These are phyloP conservation scores for Eleutherodactylus coqui DNA, from an alignment of 2,797 vertebrate genomes.

Conservation along the genomic window DNA sequence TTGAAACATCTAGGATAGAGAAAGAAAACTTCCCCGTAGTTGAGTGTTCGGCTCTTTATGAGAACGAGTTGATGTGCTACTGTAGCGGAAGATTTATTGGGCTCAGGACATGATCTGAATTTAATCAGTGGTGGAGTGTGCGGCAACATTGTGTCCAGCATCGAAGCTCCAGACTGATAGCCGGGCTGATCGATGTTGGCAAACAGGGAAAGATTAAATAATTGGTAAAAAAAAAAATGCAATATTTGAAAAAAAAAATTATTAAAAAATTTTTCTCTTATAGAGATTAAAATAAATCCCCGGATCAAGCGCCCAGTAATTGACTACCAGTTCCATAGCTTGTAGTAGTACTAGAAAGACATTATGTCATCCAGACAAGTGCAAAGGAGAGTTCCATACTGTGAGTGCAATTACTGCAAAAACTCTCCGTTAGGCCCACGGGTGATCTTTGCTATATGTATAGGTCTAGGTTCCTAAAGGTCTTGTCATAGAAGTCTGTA, in stretches of 20 bases:
- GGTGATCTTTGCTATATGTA: no score
- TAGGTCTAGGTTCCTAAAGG: no score
- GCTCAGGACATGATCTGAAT: conserved; percentile 24
- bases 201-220: not conserved
- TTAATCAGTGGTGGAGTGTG: not conserved
- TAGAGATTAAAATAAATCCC: not conserved
- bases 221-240: not conserved
- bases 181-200: not conserved
- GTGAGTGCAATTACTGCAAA: not conserved
- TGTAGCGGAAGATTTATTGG: conserved; percentile 41
- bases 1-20: conserved; percentile 24
- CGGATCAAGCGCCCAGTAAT: not conserved
- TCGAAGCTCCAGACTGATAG: not conserved
- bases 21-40: conserved; percentile 20
- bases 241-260: no score
- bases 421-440: not conserved
- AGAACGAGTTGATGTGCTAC: conserved; percentile 36
- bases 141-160: no score
- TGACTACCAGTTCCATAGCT: not conserved
- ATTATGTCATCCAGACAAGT: not conserved
- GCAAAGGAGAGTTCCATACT: not conserved
- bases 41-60: conserved; percentile 15
- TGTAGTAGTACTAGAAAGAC: not conserved
- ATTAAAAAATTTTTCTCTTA: not conserved
- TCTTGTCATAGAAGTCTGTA: no score